A percentile compares a stretch with the other conserved stretches of the same genome.
Conservation (phyloP, 30 jellyfish, hydroid and myxozoan genomes). For the Turritopsis dohrnii region DNA sequence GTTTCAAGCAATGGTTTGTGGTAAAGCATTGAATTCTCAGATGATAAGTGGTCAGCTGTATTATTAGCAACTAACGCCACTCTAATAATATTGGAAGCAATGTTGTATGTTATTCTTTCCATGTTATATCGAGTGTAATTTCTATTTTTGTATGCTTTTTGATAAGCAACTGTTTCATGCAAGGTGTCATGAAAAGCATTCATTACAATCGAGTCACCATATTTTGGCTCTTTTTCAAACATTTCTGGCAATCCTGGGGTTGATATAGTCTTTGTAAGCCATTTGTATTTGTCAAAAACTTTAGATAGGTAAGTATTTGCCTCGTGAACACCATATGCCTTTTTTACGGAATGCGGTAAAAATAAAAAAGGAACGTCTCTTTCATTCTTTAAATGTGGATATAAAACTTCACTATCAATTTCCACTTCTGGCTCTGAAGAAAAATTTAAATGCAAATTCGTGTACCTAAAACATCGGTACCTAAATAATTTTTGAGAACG, state of each 20-base stretch:
- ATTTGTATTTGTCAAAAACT: slow-evolving; percentile 41
- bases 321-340: slow-evolving; percentile 39
- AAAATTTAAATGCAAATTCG: not conserved
- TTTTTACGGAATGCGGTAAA: slow-evolving; percentile 36
- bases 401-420: not conserved
- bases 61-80: slow-evolving; percentile 34
- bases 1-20: slow-evolving; percentile 38
- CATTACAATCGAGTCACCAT: not conserved
- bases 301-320: slow-evolving; percentile 23
- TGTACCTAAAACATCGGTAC: not conserved
- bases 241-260: slow-evolving; percentile 61
- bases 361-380: slow-evolving; percentile 43
- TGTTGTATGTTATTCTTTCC: slow-evolving; percentile 62
- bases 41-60: slow-evolving; percentile 16
- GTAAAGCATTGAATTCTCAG: slow-evolving; percentile 15
- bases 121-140: slow-evolving; percentile 36
- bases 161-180: slow-evolving; percentile 49
- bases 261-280: slow-evolving; percentile 85
- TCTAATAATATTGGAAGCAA: slow-evolving; percentile 49
- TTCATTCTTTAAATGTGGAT: not conserved
- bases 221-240: not conserved
- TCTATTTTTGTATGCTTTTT: slow-evolving; percentile 9
- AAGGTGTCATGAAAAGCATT: slow-evolving; percentile 34
- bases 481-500: not conserved
- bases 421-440: not conserved